A percentile compares a stretch with the other conserved stretches of the same genome.
Conservation (phyloP, 2,888 invertebrate species). For the Uloborus plumipes region DNA sequence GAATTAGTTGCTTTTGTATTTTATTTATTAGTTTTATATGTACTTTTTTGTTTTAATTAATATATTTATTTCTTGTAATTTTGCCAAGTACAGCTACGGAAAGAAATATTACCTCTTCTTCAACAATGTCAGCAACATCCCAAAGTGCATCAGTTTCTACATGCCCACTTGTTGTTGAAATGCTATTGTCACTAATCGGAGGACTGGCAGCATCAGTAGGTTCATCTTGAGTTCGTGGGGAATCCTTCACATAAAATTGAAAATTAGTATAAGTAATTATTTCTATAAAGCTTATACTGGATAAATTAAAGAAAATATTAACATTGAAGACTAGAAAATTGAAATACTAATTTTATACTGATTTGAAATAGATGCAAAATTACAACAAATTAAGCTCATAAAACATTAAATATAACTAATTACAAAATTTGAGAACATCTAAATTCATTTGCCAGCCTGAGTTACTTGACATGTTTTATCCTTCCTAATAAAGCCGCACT, state of each 20-base stretch:
- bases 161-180: slow-evolving; percentile 71
- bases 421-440: no score
- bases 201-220: slow-evolving; percentile 43
- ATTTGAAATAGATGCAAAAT: no score
- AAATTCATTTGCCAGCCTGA: no score
- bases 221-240: slow-evolving; percentile 45
- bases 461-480: no score
- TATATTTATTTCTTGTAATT: neutral
- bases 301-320: no score
- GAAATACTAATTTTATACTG: no score
- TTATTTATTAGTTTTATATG: neutral
- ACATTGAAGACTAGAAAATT: no score
- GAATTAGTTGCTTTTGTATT: neutral
- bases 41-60: neutral
- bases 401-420: no score
- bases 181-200: slow-evolving; percentile 75
- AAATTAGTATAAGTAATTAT: neutral
- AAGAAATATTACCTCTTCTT: slow-evolving; percentile 63
- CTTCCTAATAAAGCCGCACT: no score
- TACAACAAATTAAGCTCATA: no score
- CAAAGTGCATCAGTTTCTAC: slow-evolving; percentile 67
- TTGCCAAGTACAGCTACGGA: neutral
- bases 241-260: slow-evolving; percentile 23
- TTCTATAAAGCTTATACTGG: no score
- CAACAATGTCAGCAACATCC: slow-evolving; percentile 66